Base-by-base conservation (phyloP, 2,888 invertebrate species). In the Luperina nickerlii region DNA sequence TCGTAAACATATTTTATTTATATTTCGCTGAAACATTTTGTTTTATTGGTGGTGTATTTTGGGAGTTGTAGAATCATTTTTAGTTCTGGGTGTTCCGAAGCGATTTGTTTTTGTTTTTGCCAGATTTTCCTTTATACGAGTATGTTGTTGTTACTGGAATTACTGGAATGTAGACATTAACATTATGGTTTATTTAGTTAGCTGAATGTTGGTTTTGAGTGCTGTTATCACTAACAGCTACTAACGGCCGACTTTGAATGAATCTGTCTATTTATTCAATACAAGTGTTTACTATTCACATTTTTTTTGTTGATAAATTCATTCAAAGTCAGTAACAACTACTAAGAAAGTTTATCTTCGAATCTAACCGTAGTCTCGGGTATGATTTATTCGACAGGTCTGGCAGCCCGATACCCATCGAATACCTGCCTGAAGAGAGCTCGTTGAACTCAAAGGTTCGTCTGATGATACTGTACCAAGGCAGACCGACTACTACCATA, bases 391-490 rank as follows among this genome's bases (percentile, higher is more conserved):
- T 97, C 91, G 97, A 97, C 96, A 98, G 98, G 92, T 98, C 99
- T 45, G 99, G 99, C 88, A 98, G 99, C 91, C 99, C 99, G 0
- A 99, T 99, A 86, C 99, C 99, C 20, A 99, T 99, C 78, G 99
- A 99, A 94, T 99, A 99, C 93, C 96, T 99, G 11, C 99, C 99
- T 38, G 99, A 99, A 24, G 99, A 99, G 93, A 99, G 99, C 90
- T 98, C 99, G 0, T 95, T 99, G 62, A 99, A 99, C 93, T 99
- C 99, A 0, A 98, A 98, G 92, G 98, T 99, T 2, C 98, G 99
- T 32, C 95, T 99, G 84, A 97, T 98, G 96, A 99, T 99, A 89
- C 94, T 99, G 70, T 99, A 99, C 93, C 98, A 99, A 96, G 99
- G 99, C 67, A 96, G 99, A 88, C 99, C 99, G 1, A 99, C 99